Conservation (phyloP, 1,140 invertebrate genomes). For the Sesamia nonagrioides region DNA sequence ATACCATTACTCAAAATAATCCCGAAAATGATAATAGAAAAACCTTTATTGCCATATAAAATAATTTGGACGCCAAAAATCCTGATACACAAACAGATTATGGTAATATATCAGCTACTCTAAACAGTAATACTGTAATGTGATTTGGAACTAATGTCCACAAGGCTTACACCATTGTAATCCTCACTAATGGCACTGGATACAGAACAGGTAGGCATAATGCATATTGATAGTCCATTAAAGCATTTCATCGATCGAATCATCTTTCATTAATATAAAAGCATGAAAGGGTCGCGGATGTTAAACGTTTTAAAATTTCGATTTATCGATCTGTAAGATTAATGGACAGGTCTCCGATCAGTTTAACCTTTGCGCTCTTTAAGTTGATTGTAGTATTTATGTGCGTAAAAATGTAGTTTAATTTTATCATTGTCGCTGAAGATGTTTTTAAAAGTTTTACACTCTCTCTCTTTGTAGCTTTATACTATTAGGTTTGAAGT, state of each 20-base stretch:
- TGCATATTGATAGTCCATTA: constrained; percentile 75
- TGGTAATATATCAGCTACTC: constrained; percentile 52
- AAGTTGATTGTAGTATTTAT: constrained; percentile 29
- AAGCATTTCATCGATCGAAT: constrained; percentile 69
- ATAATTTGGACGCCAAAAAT: constrained; percentile 44
- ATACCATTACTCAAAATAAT: constrained; percentile 45
- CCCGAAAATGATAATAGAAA: constrained; percentile 40
- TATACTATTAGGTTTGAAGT: too few species aligned
- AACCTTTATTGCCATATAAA: constrained; percentile 33
- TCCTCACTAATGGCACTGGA: constrained; percentile 61
- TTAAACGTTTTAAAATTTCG: constrained; percentile 73
- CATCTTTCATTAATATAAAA: constrained; percentile 73
- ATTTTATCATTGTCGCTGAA: constrained; percentile 3
- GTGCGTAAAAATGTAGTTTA: not conserved
- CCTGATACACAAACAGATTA: constrained; percentile 52
- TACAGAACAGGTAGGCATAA: constrained; percentile 67
- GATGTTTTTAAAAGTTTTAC: not conserved
- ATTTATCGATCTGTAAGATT: constrained; percentile 75
- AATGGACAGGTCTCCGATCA: constrained; percentile 53
- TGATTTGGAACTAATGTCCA: constrained; percentile 64
- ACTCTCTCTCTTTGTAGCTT: too few species aligned
- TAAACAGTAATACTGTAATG: constrained; percentile 47
- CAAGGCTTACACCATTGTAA: constrained; percentile 70
- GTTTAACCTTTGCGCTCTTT: constrained; percentile 30
- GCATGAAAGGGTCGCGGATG: constrained; percentile 56